These are phyloP conservation scores for Empidonax alnorum DNA, from an alignment of 2,113 vertebrate species.

Conservation along the genomic window DNA sequence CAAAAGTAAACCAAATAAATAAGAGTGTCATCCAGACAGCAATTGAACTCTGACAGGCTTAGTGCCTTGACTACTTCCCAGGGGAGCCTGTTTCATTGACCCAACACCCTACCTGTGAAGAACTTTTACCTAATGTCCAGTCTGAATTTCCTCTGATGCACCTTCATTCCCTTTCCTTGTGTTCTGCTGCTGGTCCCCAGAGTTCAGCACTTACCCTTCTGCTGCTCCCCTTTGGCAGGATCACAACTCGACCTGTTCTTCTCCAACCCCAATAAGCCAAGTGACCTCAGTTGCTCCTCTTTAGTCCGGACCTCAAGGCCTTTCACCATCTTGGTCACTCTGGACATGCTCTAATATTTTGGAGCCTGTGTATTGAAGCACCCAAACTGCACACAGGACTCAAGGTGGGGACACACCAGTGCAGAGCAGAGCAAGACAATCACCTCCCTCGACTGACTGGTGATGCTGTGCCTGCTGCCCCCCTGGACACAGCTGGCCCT, in stretches of 20 bases:
- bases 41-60: not conserved
- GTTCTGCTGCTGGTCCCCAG: not conserved
- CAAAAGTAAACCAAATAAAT: not conserved
- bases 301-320: too few relatives aligned
- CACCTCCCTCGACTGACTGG: fast-evolving
- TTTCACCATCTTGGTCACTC: not conserved
- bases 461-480: not conserved
- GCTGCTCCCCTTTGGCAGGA: fast-evolving
- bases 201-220: not conserved
- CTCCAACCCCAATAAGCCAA: not conserved
- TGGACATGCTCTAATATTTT: not conserved
- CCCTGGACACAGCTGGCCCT: fast-evolving
- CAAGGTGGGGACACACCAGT: fast-evolving
- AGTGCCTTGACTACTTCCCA: not conserved
- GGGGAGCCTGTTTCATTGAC: not conserved
- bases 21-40: fast-evolving
- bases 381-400: not conserved
- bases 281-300: fast-evolving
- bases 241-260: not conserved
- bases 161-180: not conserved
- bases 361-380: not conserved
- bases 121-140: not conserved
- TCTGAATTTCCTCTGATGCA: not conserved
- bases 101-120: not conserved
- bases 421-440: not conserved